These are phyloP conservation scores for Manis javanica DNA, from an alignment of 2,797 vertebrate genomes.

Conservation along the genomic window DNA sequence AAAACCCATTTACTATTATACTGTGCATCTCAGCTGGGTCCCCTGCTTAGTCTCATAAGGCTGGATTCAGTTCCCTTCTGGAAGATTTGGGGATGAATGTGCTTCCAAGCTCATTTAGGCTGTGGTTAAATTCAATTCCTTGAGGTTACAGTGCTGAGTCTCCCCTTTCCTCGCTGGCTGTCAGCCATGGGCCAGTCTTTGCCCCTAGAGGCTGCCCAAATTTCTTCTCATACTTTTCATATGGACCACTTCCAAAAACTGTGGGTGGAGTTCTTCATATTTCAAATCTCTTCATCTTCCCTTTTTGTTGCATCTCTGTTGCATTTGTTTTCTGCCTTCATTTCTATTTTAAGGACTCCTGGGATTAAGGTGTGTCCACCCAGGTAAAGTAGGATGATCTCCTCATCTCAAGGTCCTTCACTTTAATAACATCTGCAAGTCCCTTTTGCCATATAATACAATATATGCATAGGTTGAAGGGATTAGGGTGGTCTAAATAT, in stretches of 20 bases:
- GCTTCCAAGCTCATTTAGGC: not conserved
- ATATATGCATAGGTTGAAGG: not conserved
- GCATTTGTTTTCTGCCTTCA: not conserved
- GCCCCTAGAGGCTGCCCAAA: not conserved
- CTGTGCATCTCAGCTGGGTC: not conserved
- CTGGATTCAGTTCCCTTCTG: not conserved
- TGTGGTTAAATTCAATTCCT: not conserved
- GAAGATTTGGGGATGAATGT: not conserved
- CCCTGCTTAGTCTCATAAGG: not conserved
- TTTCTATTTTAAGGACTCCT: not conserved
- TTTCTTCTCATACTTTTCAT: not conserved
- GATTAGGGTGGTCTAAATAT: not conserved
- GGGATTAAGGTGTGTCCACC: not conserved
- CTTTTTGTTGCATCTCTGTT: not conserved
- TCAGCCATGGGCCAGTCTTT: not conserved
- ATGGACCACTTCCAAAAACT: not conserved
- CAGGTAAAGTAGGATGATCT: not conserved
- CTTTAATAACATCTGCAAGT: not conserved
- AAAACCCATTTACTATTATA: not conserved
- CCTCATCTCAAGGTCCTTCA: not conserved
- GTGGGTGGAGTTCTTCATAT: rapidly evolving
- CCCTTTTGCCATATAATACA: not conserved
- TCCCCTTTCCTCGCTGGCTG: not conserved
- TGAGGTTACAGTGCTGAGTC: not conserved
- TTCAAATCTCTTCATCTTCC: not conserved